Percentiles rank a stretch among this genome's conserved stretches.
phyloP scores from a whole-genome alignment of 2,888 invertebrate species.

The Himalopsyche anomala region DNA sequence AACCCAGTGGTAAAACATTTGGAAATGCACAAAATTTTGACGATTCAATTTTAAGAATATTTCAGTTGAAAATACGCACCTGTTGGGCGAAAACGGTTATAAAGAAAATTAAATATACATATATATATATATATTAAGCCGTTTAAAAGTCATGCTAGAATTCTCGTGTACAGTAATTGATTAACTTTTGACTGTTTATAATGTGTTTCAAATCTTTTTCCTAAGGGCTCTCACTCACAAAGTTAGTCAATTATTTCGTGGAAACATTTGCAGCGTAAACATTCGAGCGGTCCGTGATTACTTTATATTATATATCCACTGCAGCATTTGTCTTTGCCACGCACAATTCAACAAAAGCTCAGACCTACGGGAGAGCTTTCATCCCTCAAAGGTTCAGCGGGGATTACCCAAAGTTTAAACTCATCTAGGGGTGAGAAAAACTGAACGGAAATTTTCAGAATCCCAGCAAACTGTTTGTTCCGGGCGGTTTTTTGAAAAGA shows the following conservation, averaged over 20 bases:
- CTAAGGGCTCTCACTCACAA: not conserved
- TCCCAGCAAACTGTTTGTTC: constrained; percentile 4
- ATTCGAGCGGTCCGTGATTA: not conserved
- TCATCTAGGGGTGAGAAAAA: not conserved
- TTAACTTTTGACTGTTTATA: no score
- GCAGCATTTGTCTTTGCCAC: constrained; percentile 11
- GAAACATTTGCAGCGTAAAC: not conserved
- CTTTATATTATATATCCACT: constrained; percentile 3
- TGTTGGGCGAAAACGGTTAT: no score
- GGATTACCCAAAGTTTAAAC: constrained; percentile 15
- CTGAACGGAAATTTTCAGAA: constrained; percentile 16
- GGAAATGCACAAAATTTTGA: no score
- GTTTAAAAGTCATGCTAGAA: no score
- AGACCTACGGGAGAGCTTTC: not conserved
- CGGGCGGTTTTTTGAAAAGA: constrained; percentile 20
- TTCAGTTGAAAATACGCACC: no score
- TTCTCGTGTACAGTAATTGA: no score
- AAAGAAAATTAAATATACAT: no score
- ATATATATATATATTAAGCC: no score
- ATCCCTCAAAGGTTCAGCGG: not conserved
- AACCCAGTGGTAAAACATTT: no score
- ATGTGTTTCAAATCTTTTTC: no score
- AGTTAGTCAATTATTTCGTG: not conserved
- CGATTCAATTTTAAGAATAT: no score
- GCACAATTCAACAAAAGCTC: constrained; percentile 21